Percentiles rank a stretch among this genome's conserved stretches.
Evolutionary conservation across 2,888 invertebrate species (phyloP).

Genomic region (Polymixis lichenea): DNA sequence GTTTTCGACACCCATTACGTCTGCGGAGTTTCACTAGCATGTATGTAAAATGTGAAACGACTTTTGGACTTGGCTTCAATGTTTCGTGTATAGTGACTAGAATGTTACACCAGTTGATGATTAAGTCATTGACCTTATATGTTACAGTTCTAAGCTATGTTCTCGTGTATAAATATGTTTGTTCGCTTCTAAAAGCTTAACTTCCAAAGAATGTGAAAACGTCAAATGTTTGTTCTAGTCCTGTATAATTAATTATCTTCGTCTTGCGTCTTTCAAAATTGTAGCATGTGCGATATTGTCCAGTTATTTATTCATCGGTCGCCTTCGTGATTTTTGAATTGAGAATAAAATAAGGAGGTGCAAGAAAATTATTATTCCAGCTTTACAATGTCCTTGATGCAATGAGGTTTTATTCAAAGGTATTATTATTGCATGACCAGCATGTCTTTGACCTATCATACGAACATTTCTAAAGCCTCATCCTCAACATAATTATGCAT

Average conservation of each 20-base stretch:
- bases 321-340: background rate
- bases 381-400: background rate
- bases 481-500: slow-evolving; percentile 49
- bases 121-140: slow-evolving; percentile 28
- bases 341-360: background rate
- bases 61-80: slow-evolving; percentile 56
- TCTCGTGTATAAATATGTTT: slow-evolving; percentile 46
- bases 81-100: slow-evolving; percentile 60
- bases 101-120: slow-evolving; percentile 39
- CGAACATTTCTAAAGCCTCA: slow-evolving; percentile 40
- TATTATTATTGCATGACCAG: slow-evolving; percentile 56
- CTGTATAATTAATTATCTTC: background rate
- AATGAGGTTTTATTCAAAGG: slow-evolving; percentile 28
- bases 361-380: background rate
- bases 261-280: slow-evolving; percentile 38
- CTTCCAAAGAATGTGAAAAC: slow-evolving; percentile 30
- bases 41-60: slow-evolving; percentile 51
- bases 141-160: slow-evolving; percentile 22
- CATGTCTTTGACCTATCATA: slow-evolving; percentile 52
- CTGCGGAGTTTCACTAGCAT: slow-evolving; percentile 1
- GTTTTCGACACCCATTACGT: background rate
- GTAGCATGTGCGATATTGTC: slow-evolving; percentile 49
- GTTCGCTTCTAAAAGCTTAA: slow-evolving; percentile 54
- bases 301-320: background rate
- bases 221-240: slow-evolving; percentile 15